These are phyloP conservation scores for Thaumetopoea pityocampa DNA, from an alignment of 1,140 invertebrate species.

Conservation along the genomic window DNA sequence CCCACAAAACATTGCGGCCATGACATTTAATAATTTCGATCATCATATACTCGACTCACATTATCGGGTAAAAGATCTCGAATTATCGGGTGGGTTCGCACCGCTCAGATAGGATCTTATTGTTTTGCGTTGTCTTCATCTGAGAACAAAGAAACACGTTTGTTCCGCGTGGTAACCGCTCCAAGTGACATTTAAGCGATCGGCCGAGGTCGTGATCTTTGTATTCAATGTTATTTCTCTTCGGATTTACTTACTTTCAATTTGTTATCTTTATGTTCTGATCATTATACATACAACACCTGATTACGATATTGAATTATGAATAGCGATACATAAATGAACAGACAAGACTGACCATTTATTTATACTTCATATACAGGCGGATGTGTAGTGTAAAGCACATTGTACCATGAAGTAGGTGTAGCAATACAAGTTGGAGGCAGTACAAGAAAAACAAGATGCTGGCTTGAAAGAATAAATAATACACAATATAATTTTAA, in stretches of 20 bases:
- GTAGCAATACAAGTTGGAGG: not conserved
- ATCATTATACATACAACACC: not conserved
- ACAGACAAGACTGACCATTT: too few relatives aligned
- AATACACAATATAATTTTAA: too few relatives aligned
- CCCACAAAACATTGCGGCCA: not conserved
- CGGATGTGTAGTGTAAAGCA: too few relatives aligned
- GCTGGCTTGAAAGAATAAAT: too few relatives aligned
- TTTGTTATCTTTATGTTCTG: slow-evolving; percentile 3
- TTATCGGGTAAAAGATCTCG: slow-evolving; percentile 10
- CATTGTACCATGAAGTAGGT: too few relatives aligned
- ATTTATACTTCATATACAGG: too few relatives aligned
- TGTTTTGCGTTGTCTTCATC: slow-evolving; percentile 40
- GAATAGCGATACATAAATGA: too few relatives aligned
- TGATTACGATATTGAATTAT: too few relatives aligned
- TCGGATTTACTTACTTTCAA: slow-evolving; percentile 26
- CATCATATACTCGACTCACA: slow-evolving; percentile 1
- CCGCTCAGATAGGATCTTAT: slow-evolving; percentile 43
- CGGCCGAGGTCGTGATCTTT: slow-evolving; percentile 53
- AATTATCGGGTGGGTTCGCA: slow-evolving; percentile 33
- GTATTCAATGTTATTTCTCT: slow-evolving; percentile 23
- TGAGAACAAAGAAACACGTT: slow-evolving; percentile 42
- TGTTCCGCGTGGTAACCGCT: slow-evolving; percentile 59
- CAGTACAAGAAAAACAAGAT: too few relatives aligned
- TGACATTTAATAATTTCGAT: slow-evolving; percentile 4
- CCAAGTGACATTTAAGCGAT: slow-evolving; percentile 68